A percentile compares a stretch with the other conserved stretches of the same genome.
phyloP scores from a whole-genome alignment of 2,797 vertebrate genomes.

The Acomys russatus region DNA sequence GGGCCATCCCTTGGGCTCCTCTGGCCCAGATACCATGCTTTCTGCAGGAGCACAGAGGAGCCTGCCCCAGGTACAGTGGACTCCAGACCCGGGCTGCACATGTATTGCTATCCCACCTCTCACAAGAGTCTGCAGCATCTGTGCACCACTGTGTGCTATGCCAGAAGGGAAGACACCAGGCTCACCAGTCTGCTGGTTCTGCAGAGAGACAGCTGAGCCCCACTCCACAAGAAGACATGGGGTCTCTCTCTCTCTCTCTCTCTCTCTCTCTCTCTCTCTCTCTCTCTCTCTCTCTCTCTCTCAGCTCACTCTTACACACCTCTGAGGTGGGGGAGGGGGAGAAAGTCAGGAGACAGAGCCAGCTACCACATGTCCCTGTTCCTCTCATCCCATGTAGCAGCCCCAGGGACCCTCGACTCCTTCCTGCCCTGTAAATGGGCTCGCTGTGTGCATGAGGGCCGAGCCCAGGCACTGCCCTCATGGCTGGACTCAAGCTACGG shows the following conservation, averaged over 20 bases:
- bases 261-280: background rate
- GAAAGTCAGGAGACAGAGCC: accelerated
- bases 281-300: background rate
- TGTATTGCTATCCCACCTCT: accelerated
- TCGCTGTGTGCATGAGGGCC: accelerated
- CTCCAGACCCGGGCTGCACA: accelerated
- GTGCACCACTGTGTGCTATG: accelerated
- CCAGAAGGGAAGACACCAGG: accelerated
- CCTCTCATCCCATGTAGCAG: too few species aligned
- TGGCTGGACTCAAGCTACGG: background rate
- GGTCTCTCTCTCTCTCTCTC: background rate
- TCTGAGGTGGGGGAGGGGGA: too few species aligned
- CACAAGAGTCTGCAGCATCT: accelerated
- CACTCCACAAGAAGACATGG: background rate
- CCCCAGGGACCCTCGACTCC: background rate
- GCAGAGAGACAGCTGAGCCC: background rate
- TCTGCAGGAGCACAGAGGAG: too few species aligned
- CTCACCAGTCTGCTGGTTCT: accelerated
- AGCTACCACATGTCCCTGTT: accelerated
- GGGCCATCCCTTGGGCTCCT: too few species aligned
- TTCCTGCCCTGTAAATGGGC: background rate
- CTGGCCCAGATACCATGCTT: background rate
- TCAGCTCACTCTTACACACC: too few species aligned
- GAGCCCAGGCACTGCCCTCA: background rate
- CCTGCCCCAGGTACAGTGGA: accelerated